Percentiles rank a stretch among this genome's conserved stretches.
These are phyloP conservation scores for Sinocyclocheilus anophthalmus DNA, from an alignment of 2,113 vertebrate genomes.

Conservation along the genomic window DNA sequence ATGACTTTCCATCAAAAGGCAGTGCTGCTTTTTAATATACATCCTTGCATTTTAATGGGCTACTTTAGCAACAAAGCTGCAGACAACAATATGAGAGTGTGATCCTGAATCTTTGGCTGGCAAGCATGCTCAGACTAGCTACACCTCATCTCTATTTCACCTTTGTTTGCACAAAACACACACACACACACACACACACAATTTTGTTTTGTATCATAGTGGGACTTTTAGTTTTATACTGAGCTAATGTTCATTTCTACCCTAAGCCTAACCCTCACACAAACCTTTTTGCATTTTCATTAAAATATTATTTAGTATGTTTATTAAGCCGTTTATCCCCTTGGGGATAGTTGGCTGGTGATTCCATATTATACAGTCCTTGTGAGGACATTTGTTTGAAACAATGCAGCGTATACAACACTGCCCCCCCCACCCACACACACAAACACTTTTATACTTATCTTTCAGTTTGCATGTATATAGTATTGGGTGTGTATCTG, in stretches of 20 bases:
- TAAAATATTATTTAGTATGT: background rate
- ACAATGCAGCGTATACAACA: constrained; percentile 5
- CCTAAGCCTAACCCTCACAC: background rate
- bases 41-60: constrained; percentile 80
- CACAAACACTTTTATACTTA: too few relatives aligned
- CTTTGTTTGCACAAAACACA: constrained; percentile 32
- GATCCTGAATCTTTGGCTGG: constrained; percentile 67
- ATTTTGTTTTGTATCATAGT: background rate
- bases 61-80: constrained; percentile 76
- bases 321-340: background rate
- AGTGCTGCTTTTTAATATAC: constrained; percentile 80
- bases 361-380: background rate
- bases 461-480: constrained; percentile 49
- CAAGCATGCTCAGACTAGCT: constrained; percentile 48
- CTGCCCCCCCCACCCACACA: background rate
- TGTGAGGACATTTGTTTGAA: background rate
- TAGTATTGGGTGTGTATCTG: constrained; percentile 66
- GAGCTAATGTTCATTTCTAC: background rate
- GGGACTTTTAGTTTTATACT: background rate
- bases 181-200: background rate
- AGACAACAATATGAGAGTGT: constrained; percentile 73
- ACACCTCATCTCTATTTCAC: constrained; percentile 40
- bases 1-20: constrained; percentile 75
- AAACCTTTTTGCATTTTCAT: background rate
- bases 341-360: background rate